A percentile compares a stretch with the other conserved stretches of the same genome.
phyloP scores from a whole-genome alignment of 2,888 invertebrate genomes.

The Melanophora roralis region DNA sequence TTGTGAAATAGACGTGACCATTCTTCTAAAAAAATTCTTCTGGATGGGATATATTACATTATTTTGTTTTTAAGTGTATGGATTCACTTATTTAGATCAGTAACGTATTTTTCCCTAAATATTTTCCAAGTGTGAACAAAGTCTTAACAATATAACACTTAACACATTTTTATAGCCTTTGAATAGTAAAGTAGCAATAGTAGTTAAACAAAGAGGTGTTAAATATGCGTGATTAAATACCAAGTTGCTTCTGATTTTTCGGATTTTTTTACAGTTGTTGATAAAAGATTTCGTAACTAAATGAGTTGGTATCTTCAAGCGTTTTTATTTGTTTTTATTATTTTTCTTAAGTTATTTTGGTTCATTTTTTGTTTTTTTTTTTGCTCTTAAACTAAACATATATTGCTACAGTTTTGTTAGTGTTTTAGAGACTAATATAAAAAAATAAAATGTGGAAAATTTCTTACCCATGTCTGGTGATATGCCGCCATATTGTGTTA shows the following conservation, averaged over 20 bases:
- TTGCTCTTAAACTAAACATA: not conserved
- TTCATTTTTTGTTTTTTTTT: not conserved
- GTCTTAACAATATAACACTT: no score
- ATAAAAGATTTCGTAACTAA: not conserved
- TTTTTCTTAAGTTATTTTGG: not conserved
- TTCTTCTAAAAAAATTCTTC: no score
- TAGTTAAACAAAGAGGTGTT: constrained; percentile 42
- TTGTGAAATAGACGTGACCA: no score
- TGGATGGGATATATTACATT: no score
- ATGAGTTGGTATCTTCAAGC: not conserved
- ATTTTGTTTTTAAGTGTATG: no score
- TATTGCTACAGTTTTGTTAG: constrained; percentile 36
- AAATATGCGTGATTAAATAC: constrained; percentile 43
- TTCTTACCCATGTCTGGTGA: constrained; percentile 76
- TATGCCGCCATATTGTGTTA: constrained; percentile 76
- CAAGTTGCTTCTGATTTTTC: constrained; percentile 41
- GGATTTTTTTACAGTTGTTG: constrained; percentile 33
- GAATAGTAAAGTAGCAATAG: not conserved
- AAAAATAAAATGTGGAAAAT: constrained; percentile 71
- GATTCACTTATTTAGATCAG: no score
- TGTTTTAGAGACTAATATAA: constrained; percentile 47
- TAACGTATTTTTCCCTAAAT: no score
- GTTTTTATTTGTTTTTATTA: constrained; percentile 54
- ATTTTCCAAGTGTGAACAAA: no score
- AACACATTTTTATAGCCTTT: not conserved